Conservation (phyloP, 1,140 invertebrate genomes). For the Delia radicum region DNA sequence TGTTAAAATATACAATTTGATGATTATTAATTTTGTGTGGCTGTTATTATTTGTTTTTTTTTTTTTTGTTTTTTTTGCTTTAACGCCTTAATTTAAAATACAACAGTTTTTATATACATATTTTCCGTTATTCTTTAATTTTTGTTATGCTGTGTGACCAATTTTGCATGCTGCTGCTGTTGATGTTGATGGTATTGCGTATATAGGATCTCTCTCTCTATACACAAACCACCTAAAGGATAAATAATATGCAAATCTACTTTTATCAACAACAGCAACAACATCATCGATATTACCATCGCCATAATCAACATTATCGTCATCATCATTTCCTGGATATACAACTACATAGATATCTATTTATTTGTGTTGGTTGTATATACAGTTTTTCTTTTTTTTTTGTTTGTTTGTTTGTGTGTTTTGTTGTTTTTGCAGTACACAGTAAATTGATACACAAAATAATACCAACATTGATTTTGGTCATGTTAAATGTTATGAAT, state of each 20-base stretch:
- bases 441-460: background rate
- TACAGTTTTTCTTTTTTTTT: too few relatives aligned
- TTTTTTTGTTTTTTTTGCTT: background rate
- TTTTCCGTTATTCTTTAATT: background rate
- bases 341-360: background rate
- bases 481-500: background rate
- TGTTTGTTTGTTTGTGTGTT: too few relatives aligned
- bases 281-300: background rate
- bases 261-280: background rate
- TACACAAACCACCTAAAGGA: background rate
- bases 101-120: background rate
- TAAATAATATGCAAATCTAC: background rate
- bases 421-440: too few relatives aligned
- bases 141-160: background rate
- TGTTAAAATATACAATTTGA: background rate
- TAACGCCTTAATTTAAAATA: background rate
- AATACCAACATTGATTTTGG: background rate
- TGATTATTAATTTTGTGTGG: background rate
- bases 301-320: background rate
- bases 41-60: background rate
- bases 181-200: too few relatives aligned
- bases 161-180: background rate
- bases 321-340: background rate
- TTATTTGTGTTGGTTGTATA: too few relatives aligned
- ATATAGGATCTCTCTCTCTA: too few relatives aligned